These are phyloP conservation scores for Serripes groenlandicus DNA, from an alignment of 2,888 invertebrate genomes.

Conservation along the genomic window DNA sequence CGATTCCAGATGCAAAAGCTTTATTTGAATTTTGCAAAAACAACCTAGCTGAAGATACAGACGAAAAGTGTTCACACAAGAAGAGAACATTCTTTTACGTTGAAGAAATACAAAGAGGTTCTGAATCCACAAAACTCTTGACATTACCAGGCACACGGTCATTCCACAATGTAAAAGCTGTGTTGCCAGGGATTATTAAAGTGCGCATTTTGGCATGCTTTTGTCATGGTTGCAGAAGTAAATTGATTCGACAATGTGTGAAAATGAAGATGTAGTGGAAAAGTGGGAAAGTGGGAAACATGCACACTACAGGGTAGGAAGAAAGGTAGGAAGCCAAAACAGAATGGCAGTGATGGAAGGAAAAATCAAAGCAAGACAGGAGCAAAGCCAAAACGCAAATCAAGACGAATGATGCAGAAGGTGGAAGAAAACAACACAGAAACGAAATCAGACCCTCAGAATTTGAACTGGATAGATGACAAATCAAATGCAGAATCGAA, in stretches of 20 bases:
- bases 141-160: constrained; percentile 41
- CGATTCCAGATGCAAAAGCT: constrained; percentile 17
- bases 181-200: constrained; percentile 33
- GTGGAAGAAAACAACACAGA: neutral
- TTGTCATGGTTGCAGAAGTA: constrained; percentile 12
- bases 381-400: constrained; percentile 11
- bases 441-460: neutral
- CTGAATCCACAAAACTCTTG: neutral
- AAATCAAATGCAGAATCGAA: constrained; percentile 4
- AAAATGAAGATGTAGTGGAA: constrained; percentile 18
- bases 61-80: constrained; percentile 14
- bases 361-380: constrained; percentile 8
- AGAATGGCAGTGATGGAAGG: neutral
- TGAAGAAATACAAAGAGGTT: constrained; percentile 9
- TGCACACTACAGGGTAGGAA: constrained; percentile 5
- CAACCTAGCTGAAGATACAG: constrained; percentile 2
- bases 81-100: constrained; percentile 19
- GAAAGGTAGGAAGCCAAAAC: constrained; percentile 16
- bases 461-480: neutral
- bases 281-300: constrained; percentile 19
- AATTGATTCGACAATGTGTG: constrained; percentile 2
- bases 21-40: constrained; percentile 23
- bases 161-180: constrained; percentile 36
- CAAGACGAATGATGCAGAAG: neutral
- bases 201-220: constrained; percentile 41